Conservation (phyloP, 2,888 invertebrate species). For the Philereme transversata region DNA sequence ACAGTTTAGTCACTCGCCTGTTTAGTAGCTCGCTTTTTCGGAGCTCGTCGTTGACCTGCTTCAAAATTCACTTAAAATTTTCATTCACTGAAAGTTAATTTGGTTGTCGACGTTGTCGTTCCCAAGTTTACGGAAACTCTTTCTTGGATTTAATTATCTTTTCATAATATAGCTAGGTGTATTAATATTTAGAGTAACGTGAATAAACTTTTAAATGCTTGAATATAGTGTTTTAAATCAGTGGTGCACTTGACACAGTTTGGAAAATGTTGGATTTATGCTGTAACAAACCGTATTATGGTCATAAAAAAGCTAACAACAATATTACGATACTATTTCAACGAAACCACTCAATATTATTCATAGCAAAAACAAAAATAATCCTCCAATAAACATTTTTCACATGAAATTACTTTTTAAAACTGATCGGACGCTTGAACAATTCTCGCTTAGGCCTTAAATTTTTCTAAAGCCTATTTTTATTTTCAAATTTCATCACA, state of each 20-base stretch:
- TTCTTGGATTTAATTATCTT: conserved; percentile 11
- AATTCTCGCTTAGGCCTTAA: conserved; percentile 49
- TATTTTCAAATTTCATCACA: conserved; percentile 76
- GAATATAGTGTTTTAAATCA: background rate
- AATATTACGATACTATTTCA: background rate
- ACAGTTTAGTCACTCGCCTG: conserved; percentile 27
- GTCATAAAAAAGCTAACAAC: background rate
- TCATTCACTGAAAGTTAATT: conserved; percentile 34
- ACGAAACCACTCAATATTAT: conserved; percentile 1
- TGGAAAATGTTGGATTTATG: no score
- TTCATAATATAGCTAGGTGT: background rate
- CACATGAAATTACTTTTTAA: conserved; percentile 25
- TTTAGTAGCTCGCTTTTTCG: conserved; percentile 13
- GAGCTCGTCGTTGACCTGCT: conserved; percentile 17
- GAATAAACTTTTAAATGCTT: background rate
- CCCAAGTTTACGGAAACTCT: conserved; percentile 15
- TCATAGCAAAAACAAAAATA: conserved; percentile 2
- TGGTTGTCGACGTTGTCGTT: conserved; percentile 21
- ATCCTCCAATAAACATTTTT: conserved; percentile 15
- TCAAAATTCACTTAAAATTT: conserved; percentile 35
- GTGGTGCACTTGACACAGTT: background rate
- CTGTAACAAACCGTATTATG: no score
- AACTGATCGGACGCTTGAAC: conserved; percentile 35
- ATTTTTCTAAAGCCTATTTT: conserved; percentile 59
- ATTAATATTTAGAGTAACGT: background rate